Evolutionary conservation across 1,140 invertebrate species (phyloP).

Genomic region (Harpegnathos saltator): DNA sequence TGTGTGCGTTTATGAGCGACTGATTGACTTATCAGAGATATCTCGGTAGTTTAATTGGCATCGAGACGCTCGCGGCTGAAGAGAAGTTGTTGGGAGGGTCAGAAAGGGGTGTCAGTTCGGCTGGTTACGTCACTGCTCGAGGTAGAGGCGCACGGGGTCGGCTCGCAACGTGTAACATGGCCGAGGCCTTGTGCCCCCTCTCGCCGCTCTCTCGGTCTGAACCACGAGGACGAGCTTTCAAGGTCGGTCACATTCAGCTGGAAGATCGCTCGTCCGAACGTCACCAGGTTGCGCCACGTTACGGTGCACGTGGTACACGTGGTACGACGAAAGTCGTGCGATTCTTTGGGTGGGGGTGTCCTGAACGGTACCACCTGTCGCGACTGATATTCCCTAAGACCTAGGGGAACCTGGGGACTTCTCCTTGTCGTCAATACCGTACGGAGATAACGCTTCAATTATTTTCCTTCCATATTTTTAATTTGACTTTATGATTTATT

Average conservation of each 20-base stretch:
- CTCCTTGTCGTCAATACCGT: not conserved
- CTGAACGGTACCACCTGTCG: not conserved
- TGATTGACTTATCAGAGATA: too few relatives aligned
- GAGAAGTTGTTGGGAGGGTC: not conserved
- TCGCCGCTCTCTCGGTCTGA: constrained; percentile 49
- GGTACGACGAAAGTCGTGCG: constrained; percentile 60
- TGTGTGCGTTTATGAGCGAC: too few relatives aligned
- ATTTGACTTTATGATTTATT: too few relatives aligned
- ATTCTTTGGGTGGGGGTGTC: not conserved
- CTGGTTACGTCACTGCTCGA: constrained; percentile 30
- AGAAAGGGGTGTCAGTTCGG: not conserved
- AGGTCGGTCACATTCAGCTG: constrained; percentile 80
- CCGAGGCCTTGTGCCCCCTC: constrained; percentile 78
- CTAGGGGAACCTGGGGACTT: not conserved
- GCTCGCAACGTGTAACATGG: constrained; percentile 73
- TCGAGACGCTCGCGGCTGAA: not conserved
- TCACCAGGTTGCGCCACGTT: constrained; percentile 74
- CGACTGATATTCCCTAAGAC: not conserved
- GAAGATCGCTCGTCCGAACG: constrained; percentile 33
- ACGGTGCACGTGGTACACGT: constrained; percentile 63
- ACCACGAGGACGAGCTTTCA: constrained; percentile 76
- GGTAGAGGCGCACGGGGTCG: not conserved
- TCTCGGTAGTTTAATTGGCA: too few relatives aligned
- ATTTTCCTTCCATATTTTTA: too few relatives aligned
- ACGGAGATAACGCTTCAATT: too few relatives aligned